These are phyloP conservation scores for Macrophya annulata DNA, from an alignment of 2,888 invertebrate genomes.

Conservation along the genomic window DNA sequence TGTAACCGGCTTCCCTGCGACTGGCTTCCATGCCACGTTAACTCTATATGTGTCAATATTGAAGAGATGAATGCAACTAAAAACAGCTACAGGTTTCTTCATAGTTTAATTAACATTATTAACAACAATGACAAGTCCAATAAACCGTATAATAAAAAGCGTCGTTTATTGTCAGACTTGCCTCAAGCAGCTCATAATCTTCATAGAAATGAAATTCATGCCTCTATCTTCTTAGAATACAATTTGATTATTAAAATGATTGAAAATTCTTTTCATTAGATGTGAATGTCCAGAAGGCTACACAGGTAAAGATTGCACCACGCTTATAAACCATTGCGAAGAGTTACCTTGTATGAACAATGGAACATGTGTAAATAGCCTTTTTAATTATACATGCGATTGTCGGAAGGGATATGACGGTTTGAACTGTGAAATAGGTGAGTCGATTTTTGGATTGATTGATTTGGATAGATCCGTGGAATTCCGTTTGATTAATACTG, in stretches of 20 bases:
- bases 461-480: no score
- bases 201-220: no score
- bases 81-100: slow-evolving; percentile 77
- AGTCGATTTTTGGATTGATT: slow-evolving; percentile 57
- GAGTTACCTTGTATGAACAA: slow-evolving; percentile 77
- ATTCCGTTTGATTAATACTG: neutral
- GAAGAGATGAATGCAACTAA: slow-evolving; percentile 76
- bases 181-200: no score
- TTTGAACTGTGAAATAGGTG: slow-evolving; percentile 80
- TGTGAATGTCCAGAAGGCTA: slow-evolving; percentile 83
- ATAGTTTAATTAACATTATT: slow-evolving; percentile 19
- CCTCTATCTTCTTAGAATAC: neutral
- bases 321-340: slow-evolving; percentile 78
- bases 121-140: neutral
- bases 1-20: slow-evolving; percentile 83
- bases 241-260: neutral
- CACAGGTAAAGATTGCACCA: slow-evolving; percentile 80
- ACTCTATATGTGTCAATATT: slow-evolving; percentile 79
- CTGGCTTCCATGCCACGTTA: slow-evolving; percentile 81
- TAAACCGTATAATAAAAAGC: neutral
- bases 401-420: slow-evolving; percentile 81
- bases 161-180: no score
- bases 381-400: slow-evolving; percentile 78
- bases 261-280: slow-evolving; percentile 70
- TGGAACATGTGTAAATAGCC: slow-evolving; percentile 78